phyloP scores from a whole-genome alignment of 2,888 invertebrate genomes.

The Dryobotodes eremita region DNA sequence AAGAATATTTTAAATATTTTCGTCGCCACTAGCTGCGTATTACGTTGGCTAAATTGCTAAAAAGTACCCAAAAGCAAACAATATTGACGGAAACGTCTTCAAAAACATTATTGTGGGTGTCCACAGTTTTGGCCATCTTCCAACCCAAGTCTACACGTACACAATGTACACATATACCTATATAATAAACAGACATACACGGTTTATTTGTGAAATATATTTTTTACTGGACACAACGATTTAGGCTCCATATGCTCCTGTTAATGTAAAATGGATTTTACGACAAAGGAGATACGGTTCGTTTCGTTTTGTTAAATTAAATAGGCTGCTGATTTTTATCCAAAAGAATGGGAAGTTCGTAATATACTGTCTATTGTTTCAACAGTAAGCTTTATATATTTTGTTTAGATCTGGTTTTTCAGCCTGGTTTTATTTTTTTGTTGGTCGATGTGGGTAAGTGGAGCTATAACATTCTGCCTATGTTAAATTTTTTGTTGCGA shows the following conservation, averaged over 20 bases:
- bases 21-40: no score
- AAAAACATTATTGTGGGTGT: constrained; percentile 9
- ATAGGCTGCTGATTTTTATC: constrained; percentile 54
- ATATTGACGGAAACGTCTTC: constrained; percentile 6
- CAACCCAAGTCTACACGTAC: constrained; percentile 18
- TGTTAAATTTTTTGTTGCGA: neutral
- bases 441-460: constrained; percentile 1
- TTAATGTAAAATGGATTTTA: constrained; percentile 51
- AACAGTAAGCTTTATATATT: constrained; percentile 43
- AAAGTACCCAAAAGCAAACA: neutral
- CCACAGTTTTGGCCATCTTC: constrained; percentile 34
- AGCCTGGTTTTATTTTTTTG: constrained; percentile 14
- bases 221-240: constrained; percentile 36
- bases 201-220: constrained; percentile 54
- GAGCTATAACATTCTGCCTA: neutral
- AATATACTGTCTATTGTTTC: constrained; percentile 61
- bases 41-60: neutral
- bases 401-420: constrained; percentile 49
- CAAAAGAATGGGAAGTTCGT: constrained; percentile 41
- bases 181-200: constrained; percentile 17
- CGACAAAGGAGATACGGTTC: constrained; percentile 29
- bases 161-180: constrained; percentile 20
- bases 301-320: constrained; percentile 56
- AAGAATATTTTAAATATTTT: no score
- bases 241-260: constrained; percentile 30